A percentile compares a stretch with the other conserved stretches of the same genome.
Conservation (phyloP, 1,140 invertebrate species). For the Drosophila eugracilis region DNA sequence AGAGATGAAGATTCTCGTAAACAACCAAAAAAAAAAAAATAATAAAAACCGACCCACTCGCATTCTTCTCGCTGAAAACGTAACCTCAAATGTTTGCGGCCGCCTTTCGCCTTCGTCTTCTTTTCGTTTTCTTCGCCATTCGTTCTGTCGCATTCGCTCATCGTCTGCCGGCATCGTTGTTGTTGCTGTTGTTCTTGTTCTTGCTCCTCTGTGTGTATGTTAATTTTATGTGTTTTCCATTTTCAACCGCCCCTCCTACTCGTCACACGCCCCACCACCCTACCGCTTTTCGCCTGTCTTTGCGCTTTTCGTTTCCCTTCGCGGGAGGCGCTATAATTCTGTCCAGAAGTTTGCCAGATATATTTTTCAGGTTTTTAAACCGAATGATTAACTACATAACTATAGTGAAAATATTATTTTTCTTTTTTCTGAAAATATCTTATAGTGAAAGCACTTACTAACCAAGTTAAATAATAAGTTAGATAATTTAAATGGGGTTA, state of each 20-base stretch:
- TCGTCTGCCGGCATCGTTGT: constrained; percentile 44
- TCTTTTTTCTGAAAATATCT: neutral
- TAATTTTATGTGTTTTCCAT: constrained; percentile 76
- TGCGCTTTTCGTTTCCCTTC: constrained; percentile 36
- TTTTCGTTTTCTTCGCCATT: constrained; percentile 38
- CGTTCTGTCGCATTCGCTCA: constrained; percentile 24
- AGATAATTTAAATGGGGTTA: too few species aligned
- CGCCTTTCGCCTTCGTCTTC: constrained; percentile 41
- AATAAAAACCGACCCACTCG: constrained; percentile 26
- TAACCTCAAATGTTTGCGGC: constrained; percentile 73
- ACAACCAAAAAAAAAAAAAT: constrained; percentile 27
- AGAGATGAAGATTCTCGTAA: constrained; percentile 56
- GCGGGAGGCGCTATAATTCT: constrained; percentile 27
- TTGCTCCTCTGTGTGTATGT: constrained; percentile 61
- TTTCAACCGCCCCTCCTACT: constrained; percentile 36
- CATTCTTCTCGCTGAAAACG: constrained; percentile 62
- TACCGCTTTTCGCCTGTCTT: constrained; percentile 25
- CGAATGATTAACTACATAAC: neutral
- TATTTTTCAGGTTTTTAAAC: constrained; percentile 5
- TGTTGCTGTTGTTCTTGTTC: constrained; percentile 42
- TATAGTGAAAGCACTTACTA: too few species aligned
- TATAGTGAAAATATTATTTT: neutral
- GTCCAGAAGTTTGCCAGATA: constrained; percentile 20
- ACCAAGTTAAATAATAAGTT: neutral
- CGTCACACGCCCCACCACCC: constrained; percentile 9